A percentile compares a stretch with the other conserved stretches of the same genome.
Conservation (phyloP, 2,888 invertebrate genomes). For the Oscheius sp. region DNA sequence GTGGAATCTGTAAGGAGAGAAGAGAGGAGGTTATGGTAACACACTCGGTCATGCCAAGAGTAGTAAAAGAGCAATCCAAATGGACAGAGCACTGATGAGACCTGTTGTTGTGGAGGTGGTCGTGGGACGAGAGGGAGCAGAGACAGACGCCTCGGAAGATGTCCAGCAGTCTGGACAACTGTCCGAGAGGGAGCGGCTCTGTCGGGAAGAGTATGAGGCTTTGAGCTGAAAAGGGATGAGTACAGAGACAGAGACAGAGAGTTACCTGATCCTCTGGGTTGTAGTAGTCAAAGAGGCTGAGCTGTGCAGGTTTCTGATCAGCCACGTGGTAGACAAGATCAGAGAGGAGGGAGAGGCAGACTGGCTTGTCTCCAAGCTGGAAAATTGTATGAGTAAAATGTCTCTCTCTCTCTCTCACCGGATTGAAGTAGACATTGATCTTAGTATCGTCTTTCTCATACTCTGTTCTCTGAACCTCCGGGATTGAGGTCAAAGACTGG, state of each 20-base stretch:
- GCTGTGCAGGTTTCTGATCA: constrained; percentile 86
- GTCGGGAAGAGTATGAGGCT: constrained; percentile 60
- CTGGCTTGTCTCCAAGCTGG: constrained; percentile 66
- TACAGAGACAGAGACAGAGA: too few relatives aligned
- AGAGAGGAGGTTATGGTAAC: background rate
- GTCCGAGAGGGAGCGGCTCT: constrained; percentile 63
- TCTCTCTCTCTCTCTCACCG: background rate
- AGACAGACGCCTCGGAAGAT: constrained; percentile 20
- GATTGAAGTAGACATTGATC: constrained; percentile 74
- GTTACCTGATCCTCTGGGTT: constrained; percentile 79
- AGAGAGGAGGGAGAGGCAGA: constrained; percentile 86
- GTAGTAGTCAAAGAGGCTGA: constrained; percentile 89
- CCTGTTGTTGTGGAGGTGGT: constrained; percentile 11
- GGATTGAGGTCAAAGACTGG: constrained; percentile 49
- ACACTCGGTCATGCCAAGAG: background rate
- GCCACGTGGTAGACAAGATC: constrained; percentile 87
- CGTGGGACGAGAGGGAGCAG: constrained; percentile 19
- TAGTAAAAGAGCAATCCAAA: background rate
- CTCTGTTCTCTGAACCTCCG: constrained; percentile 74
- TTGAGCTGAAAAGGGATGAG: constrained; percentile 53
- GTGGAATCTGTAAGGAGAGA: constrained; percentile 20
- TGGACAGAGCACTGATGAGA: background rate
- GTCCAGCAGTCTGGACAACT: constrained; percentile 68
- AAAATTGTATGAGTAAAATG: constrained; percentile 1
- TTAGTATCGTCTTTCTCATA: constrained; percentile 74